phyloP scores from a whole-genome alignment of 2,113 vertebrate genomes.

The Mixornis gularis region DNA sequence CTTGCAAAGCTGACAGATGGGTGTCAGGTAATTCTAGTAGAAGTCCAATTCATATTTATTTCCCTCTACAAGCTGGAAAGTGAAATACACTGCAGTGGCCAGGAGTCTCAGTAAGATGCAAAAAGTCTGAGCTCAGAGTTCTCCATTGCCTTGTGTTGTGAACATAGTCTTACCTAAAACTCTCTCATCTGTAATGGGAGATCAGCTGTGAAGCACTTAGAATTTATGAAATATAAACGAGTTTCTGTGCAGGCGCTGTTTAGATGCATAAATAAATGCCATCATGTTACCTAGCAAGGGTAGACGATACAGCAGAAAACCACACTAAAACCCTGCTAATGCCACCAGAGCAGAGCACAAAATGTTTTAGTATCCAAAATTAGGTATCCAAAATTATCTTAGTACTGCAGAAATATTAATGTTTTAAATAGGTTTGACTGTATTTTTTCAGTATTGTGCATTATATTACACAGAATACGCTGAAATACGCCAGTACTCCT shows the following conservation, averaged over 20 bases:
- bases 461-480: not conserved
- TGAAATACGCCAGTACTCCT: not conserved
- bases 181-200: not conserved
- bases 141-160: not conserved
- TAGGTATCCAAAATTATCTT: not conserved
- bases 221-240: not conserved
- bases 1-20: not conserved
- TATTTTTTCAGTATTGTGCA: not conserved
- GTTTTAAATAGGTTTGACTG: not conserved
- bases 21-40: not conserved
- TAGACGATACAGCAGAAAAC: not conserved
- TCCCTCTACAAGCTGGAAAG: not conserved
- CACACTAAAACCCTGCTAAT: not conserved
- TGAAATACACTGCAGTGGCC: not conserved
- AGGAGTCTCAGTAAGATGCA: not conserved
- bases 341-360: not conserved
- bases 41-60: not conserved
- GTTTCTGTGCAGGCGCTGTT: not conserved
- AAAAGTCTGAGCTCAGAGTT: not conserved
- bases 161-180: not conserved
- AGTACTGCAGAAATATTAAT: not conserved
- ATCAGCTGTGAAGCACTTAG: not conserved
- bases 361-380: not conserved
- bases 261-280: not conserved
- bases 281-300: not conserved